Evolutionary conservation across 2,888 invertebrate species (phyloP), one percentile per base, ranked within the genome.

Genomic region (Cerceris rybyensis): DNA sequence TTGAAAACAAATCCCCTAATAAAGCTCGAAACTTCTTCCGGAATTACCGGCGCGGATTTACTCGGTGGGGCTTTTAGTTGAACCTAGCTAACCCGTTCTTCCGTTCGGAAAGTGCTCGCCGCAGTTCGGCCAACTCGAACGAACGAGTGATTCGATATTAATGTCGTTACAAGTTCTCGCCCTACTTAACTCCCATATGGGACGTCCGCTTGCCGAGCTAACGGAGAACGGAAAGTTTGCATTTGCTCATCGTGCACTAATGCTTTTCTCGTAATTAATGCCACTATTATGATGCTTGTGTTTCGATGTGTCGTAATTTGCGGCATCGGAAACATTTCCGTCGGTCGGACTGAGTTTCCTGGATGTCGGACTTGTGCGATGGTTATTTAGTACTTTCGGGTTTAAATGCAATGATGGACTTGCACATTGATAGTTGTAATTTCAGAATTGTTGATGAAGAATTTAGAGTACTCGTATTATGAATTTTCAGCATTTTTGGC

Each of bases 111-210:
- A 69, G 69, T 70, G 66, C 79, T 75, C 70, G 58, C 58, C 28
- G 71, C 72, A 78, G 69, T 80, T 75, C 68, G 71, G 61, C 70
- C 39, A 78, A 77, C 76, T 86, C 69, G 75, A 76, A 76, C 74
- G 84, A 86, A 77, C 84, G 75, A 82, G 75, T 81, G 80, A 85
- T 86, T 87, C 83, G 80, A 86, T 86, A 86, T 86, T 87, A 87
- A 86, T 87, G 79, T 71, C 85, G 76, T 83, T 85, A 87, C 79
- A 72, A 84, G 82, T 85, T 85, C 77, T 71, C 82, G 80, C 77
- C 84, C 86, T 82, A 82, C 79, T 78, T 74, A 73, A 28, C 70
- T 73, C 70, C 77, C 72, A 70, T 78, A 71, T 81, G 71, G 68
- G 79, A 77, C 67, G 57, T 57, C 54, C 83, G 75, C 66, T 77